Evolutionary conservation across 2,888 invertebrate species (phyloP).

Genomic region (Platynereis dumerilii): DNA sequence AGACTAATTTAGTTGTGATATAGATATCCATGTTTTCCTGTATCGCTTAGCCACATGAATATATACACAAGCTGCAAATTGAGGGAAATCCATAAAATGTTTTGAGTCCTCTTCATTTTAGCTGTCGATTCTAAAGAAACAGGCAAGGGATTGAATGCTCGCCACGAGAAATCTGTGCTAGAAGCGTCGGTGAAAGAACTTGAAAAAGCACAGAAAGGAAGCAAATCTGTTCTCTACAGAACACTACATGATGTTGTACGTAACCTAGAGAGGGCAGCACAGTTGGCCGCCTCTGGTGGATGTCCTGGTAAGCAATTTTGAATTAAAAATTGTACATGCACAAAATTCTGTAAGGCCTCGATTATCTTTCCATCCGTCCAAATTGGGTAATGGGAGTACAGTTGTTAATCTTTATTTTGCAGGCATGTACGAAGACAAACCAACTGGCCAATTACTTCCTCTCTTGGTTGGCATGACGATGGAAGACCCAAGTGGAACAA

Average conservation of each 20-base stretch:
- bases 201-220: constrained; percentile 43
- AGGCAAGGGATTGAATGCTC: constrained; percentile 37
- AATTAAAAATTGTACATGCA: too few species aligned
- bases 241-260: constrained; percentile 51
- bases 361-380: too few species aligned
- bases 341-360: too few species aligned
- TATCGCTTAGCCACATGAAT: too few species aligned
- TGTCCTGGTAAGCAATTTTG: constrained; percentile 51
- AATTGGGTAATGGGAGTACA: too few species aligned
- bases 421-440: constrained; percentile 59
- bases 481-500: constrained; percentile 53
- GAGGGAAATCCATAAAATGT: too few species aligned
- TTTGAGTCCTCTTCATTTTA: too few species aligned
- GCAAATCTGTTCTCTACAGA: constrained; percentile 48
- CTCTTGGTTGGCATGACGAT: constrained; percentile 59
- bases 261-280: constrained; percentile 48
- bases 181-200: constrained; percentile 52
- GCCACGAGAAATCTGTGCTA: constrained; percentile 48
- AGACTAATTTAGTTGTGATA: too few species aligned
- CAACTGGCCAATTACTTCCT: constrained; percentile 58
- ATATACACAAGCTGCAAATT: too few species aligned
- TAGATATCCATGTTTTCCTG: too few species aligned
- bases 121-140: too few species aligned
- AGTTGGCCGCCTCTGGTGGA: constrained; percentile 58
- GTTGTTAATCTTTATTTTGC: too few species aligned